phyloP scores from a whole-genome alignment of 1,140 invertebrate genomes.

The Hypsibius dujardini region DNA sequence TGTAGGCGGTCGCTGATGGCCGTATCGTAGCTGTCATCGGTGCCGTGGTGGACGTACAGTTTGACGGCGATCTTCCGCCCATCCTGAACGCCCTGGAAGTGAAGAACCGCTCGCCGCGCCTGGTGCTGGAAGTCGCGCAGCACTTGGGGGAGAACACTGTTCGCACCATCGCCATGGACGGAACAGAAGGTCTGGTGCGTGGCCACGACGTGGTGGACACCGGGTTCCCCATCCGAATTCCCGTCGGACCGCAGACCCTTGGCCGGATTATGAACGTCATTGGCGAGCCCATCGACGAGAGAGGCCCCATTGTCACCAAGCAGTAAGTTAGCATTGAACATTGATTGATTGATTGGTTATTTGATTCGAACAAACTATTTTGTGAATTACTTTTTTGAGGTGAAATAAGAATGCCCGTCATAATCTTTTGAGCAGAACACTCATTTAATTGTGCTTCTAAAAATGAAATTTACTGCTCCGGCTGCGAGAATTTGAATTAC shows the following conservation, averaged over 20 bases:
- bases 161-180: conserved; percentile 96
- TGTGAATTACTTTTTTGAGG: too few species aligned
- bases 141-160: conserved; percentile 84
- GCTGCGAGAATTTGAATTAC: too few species aligned
- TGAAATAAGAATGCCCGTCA: too few species aligned
- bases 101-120: conserved; percentile 49
- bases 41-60: conserved; percentile 98
- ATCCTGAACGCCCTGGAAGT: conserved; percentile 96
- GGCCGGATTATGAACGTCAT: conserved; percentile 97
- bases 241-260: conserved; percentile 82
- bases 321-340: conserved; percentile 20
- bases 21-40: conserved; percentile 80
- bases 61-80: conserved; percentile 81
- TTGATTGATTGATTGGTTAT: too few species aligned
- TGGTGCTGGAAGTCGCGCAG: conserved; percentile 68
- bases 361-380: too few species aligned
- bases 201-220: conserved; percentile 75
- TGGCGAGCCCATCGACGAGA: conserved; percentile 93
- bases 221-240: conserved; percentile 87
- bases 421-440: too few species aligned
- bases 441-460: too few species aligned
- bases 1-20: conserved; percentile 26
- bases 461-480: too few species aligned
- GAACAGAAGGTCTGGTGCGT: conserved; percentile 87
- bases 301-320: conserved; percentile 77